Base-by-base conservation (phyloP, 2,113 vertebrate species). In the Notothenia rossii region DNA sequence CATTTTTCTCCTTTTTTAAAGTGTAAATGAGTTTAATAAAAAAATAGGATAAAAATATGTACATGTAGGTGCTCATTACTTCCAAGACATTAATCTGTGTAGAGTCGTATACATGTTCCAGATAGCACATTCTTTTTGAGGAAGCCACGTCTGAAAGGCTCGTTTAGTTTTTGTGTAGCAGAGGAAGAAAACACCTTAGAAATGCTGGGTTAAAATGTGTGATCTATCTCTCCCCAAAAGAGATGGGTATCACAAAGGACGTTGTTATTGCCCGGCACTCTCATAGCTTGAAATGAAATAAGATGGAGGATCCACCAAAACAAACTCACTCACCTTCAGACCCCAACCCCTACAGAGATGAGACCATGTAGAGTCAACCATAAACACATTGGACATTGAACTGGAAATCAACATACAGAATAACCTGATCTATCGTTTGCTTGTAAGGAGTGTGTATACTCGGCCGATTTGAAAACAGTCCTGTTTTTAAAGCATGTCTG, bases 271-370 rank as follows among this genome's bases (percentile, higher is more conserved):
- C 49, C 9, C 0, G 2, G 4, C 12, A 58, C 17, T 13, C 6
- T 64, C 22, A 18, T 11, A 25, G 2, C 10, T 33, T 49, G 8
- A 51, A 36, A 75, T 43, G 22, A 78, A 64, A 17, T 25, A 50
- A 15, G 7, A 20, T 17, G 8, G 25, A 14, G 43, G 49, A 29
- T 69, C 51, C 17, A 33, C 7, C 33, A 62, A 48, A 22, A 48
- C 36, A 66, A 22, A 74, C 48, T 58, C 49, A 49, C 50, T 59
- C 25, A 74, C 15, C n/a, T 20, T 68, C 22, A 53, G 55, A 61
- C 54, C 64, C 48, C 1, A 14, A 40, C 9, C 10, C 36, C 66
- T 14, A 2, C 18, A 22, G 15, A 43, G 48, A 77, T 10, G 53
- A 77, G 54, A 15, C n/a, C 6, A 8, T 50, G 50, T 29, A 29